phyloP scores from a whole-genome alignment of 2,113 vertebrate species.

The Anarhynchus alexandrinus region DNA sequence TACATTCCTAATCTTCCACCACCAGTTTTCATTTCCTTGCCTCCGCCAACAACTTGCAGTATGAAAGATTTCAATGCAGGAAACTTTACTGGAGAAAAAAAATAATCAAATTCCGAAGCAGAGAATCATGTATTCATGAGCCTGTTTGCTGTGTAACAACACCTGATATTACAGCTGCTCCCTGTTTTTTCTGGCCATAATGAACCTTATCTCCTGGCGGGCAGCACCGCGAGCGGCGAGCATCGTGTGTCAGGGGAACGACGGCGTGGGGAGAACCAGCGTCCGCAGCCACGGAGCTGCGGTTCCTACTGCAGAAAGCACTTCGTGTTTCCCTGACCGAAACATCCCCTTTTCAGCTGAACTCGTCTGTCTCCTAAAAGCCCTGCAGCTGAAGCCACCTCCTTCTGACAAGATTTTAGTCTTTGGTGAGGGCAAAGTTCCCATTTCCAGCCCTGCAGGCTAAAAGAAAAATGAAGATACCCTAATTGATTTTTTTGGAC shows the following conservation, averaged over 20 bases:
- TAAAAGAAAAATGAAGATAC: no score
- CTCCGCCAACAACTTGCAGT: accelerated
- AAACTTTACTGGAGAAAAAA: background rate
- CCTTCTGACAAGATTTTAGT: background rate
- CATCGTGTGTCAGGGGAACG: accelerated
- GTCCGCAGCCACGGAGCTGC: accelerated
- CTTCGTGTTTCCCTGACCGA: accelerated
- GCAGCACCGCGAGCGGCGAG: accelerated
- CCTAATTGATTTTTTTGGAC: background rate
- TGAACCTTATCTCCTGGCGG: accelerated
- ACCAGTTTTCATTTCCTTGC: slow-evolving; percentile 27
- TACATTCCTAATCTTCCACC: background rate
- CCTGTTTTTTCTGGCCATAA: background rate
- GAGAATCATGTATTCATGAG: background rate
- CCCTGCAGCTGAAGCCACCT: background rate
- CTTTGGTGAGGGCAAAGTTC: background rate
- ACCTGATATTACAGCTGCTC: background rate
- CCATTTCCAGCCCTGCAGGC: background rate
- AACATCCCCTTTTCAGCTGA: background rate
- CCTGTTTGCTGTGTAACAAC: background rate
- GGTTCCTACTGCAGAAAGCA: background rate
- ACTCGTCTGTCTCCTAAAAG: background rate
- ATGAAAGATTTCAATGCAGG: background rate
- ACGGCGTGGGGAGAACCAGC: accelerated
- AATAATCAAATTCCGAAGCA: background rate